Evolutionary conservation across 2,888 invertebrate species (phyloP), one percentile per base, ranked within the genome.

Genomic region (Stictocephala bisonia): DNA sequence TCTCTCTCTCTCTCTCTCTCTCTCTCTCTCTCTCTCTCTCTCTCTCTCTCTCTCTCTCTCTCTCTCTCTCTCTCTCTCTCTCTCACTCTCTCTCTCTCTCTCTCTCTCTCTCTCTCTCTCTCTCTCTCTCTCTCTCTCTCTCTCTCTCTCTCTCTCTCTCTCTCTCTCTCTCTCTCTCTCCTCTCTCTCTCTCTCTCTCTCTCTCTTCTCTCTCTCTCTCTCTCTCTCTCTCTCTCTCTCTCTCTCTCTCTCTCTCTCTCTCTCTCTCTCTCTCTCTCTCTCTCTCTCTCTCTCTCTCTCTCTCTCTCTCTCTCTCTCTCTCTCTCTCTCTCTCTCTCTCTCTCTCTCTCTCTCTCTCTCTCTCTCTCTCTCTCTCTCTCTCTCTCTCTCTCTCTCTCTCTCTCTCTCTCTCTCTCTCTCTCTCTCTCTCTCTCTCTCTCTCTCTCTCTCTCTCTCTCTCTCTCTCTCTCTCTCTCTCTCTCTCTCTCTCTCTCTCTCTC

Each of bases 381-480:
- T 40, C n/a, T n/a, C 40, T n/a, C 40, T 11, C n/a, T 40, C 40
- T 20, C 4, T 22, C 6, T 4, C 22, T 18, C 22, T 48, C 22
- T 22, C 11, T 18, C 9, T 27, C 35, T 41, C 26, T 60, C 26
- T 29, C 29, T 20, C 44, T 51, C 40, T 22, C n/a, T 9, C 20
- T 67, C 11, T 48, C 22, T 41, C 22, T 67, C 20, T 22, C 44
- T 44, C 67, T 48, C 20, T 22, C 20, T 67, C 67, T 13, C 26
- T 13, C 44, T 15, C 18, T 9, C 24, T 53, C 44, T 29, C 20
- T 18, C 22, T 27, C 22, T 18, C 22, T 15, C n/a, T 35, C 64
- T 64, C 41, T 40, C 35, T 35, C 31, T 40, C 3, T 4, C 26
- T 35, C 35, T 64, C 7, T 40, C 31, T 29, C 40, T 6, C n/a